Evolutionary conservation across 2,113 vertebrate genomes (phyloP), one percentile per base, ranked within the genome.

Genomic region (Syngnathus floridae): DNA sequence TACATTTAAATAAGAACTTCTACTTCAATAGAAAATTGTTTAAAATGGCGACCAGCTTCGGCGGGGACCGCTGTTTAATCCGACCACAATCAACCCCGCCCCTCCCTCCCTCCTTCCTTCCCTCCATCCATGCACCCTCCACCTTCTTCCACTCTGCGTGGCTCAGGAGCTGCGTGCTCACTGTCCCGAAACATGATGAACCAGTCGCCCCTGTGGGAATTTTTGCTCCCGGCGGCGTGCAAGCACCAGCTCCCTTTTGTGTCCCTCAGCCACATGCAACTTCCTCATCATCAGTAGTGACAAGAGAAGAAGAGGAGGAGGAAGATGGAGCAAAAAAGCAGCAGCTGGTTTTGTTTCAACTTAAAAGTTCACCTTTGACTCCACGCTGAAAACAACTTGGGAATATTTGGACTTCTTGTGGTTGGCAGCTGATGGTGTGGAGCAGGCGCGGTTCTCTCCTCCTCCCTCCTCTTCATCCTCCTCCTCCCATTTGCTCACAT

Each of bases 121-220:
- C 69, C 62, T 49, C 52, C 61, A 52, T 67, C 38, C 31, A 35
- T 4, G 43, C 65, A 64, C 14, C 49, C 45, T 35, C 66, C 14
- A 37, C 16, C 13, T 40, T 35, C 31, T n/a, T 16, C 36, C 48
- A 62, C 8, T 43, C 41, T 56, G 78, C 72, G 48, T 59, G 72
- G 55, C 72, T 74, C 85, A 35, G 85, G 84, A 88, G 87, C 86
- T 91, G 43, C 75, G 52, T 87, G 90, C 89, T 93, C 89, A 87
- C 89, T 91, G 92, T 92, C 90, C 89, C 71, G 88, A 92, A 91
- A 93, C 87, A 89, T 80, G 90, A 93, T 89, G 93, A 93, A 90
- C 90, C 91, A 77, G 75, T 84, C 86, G 89, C 88, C 88, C 92
- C 92, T 88, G 86, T 81, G 80, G 91, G 91, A 92, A 91, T 93